Evolutionary conservation across 2,888 invertebrate genomes (phyloP).

Genomic region (Petrophora chlorosata): DNA sequence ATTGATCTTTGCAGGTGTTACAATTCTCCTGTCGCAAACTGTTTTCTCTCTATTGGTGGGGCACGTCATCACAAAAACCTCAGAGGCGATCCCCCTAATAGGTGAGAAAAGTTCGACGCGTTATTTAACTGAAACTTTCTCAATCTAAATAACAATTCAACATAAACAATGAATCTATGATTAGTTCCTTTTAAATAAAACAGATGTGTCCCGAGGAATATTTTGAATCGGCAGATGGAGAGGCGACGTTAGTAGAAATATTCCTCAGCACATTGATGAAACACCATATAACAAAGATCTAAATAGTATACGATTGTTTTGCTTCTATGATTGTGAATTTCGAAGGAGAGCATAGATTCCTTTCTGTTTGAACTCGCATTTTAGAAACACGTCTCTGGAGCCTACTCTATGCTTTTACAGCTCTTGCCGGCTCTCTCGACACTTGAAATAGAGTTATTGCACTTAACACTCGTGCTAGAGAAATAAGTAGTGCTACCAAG

Average conservation of each 20-base stretch:
- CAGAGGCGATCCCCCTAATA: conserved; percentile 99
- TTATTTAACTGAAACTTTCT: conserved; percentile 43
- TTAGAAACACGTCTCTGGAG: conserved; percentile 60
- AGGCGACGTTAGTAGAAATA: conserved; percentile 55
- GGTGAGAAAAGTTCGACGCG: conserved; percentile 86
- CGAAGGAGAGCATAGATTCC: conserved; percentile 62
- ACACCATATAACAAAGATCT: conserved; percentile 63
- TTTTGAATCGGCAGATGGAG: conserved; percentile 42
- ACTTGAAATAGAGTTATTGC: conserved; percentile 68
- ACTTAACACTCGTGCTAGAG: conserved; percentile 62
- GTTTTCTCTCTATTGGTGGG: conserved; percentile 99
- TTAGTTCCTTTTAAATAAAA: conserved; percentile 50
- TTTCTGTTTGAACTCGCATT: conserved; percentile 64
- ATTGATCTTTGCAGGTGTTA: conserved; percentile 96
- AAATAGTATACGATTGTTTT: conserved; percentile 64
- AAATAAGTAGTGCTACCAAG: conserved; percentile 47
- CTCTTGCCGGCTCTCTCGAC: conserved; percentile 58
- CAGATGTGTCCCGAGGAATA: conserved; percentile 67
- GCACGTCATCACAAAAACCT: conserved; percentile 99
- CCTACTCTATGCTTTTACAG: conserved; percentile 61
- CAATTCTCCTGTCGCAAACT: conserved; percentile 99
- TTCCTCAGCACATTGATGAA: conserved; percentile 70
- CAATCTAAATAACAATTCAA: conserved; percentile 45
- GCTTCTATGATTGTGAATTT: conserved; percentile 62
- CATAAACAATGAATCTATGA: conserved; percentile 40